phyloP scores from a whole-genome alignment of 2,888 invertebrate species.

The Scaptomyza reducta region DNA sequence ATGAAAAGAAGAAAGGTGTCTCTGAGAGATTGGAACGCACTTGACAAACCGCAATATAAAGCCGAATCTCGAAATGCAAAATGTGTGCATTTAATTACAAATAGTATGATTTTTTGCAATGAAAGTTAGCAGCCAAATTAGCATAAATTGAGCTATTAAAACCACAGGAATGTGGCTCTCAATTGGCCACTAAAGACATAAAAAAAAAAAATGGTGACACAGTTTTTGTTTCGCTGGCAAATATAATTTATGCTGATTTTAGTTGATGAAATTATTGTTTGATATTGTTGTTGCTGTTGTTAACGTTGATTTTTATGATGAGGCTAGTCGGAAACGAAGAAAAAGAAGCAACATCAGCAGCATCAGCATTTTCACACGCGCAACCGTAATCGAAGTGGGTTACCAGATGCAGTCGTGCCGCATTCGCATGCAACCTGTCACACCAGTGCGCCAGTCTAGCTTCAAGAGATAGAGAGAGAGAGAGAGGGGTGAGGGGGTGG shows the following conservation, averaged over 20 bases:
- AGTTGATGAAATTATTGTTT: conserved; percentile 57
- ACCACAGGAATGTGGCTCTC: conserved; percentile 60
- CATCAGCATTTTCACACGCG: conserved; percentile 69
- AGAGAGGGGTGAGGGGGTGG: neutral
- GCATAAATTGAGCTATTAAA: conserved; percentile 70
- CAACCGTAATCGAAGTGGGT: conserved; percentile 74
- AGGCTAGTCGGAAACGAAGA: conserved; percentile 11
- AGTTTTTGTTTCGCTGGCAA: conserved; percentile 40
- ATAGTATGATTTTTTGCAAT: conserved; percentile 40
- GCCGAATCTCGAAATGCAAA: conserved; percentile 52
- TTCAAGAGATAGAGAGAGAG: neutral
- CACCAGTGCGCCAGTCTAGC: conserved; percentile 54
- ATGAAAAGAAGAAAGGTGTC: conserved; percentile 28
- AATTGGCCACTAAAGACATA: conserved; percentile 34
- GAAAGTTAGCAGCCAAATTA: conserved; percentile 55
- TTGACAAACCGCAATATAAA: conserved; percentile 32
- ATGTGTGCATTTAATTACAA: conserved; percentile 54
- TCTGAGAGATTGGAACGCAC: conserved; percentile 25
- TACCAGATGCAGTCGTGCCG: conserved; percentile 78
- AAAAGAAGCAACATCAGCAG: conserved; percentile 16
- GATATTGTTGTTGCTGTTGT: too few species aligned
- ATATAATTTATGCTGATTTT: conserved; percentile 67
- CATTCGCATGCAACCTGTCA: conserved; percentile 76
- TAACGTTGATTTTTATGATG: conserved; percentile 49
- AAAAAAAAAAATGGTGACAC: conserved; percentile 51